Evolutionary conservation across 1,140 invertebrate genomes (phyloP), one percentile per base, ranked within the genome.

Genomic region (Cydia splendana): DNA sequence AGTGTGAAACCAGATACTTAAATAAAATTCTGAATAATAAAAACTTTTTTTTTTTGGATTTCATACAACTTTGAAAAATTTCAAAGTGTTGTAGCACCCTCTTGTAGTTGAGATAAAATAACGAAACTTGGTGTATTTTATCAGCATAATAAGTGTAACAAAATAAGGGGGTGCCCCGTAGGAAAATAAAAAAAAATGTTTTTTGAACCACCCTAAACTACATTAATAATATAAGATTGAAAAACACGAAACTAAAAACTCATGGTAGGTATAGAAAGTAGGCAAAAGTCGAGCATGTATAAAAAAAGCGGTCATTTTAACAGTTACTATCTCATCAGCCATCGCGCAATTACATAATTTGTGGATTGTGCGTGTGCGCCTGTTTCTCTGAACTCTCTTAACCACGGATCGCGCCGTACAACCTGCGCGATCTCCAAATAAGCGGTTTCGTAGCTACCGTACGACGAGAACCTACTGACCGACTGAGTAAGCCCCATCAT

Each of bases 381-480:
- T 74, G 42, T 74, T 51, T 74, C 20, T 53, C 45, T 15, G 42
- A 74, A 51, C 48, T 48, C 28, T 74, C 13, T 45, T 20, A 18
- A 20, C 45, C n/a, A 18, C 48, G 48, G 24, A 62, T 45, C 42
- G 18, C 45, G 28, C 13, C 18, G 24, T 10, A n/a, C 45, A 51
- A 74, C 45, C 42, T 30, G 73, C 73, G 7, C 73, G 48, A 51
- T 51, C 73, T 30, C 73, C 18, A 74, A 74, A 74, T 74, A 74
- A 74, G 48, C 48, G 62, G 48, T 62, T 76, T 76, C 51, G 62
- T 65, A 42, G 76, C 73, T 77, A 77, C 75, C 76, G 76, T 77
- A 79, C 71, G 30, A 75, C 78, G 34, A 12, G 2, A 28, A 73
- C 78, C 78, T 75, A 79, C 78, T 79, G 71, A 76, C 78, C 76